A percentile compares a stretch with the other conserved stretches of the same genome.
Conservation (phyloP, 2,113 vertebrate genomes). For the Indri indri region DNA sequence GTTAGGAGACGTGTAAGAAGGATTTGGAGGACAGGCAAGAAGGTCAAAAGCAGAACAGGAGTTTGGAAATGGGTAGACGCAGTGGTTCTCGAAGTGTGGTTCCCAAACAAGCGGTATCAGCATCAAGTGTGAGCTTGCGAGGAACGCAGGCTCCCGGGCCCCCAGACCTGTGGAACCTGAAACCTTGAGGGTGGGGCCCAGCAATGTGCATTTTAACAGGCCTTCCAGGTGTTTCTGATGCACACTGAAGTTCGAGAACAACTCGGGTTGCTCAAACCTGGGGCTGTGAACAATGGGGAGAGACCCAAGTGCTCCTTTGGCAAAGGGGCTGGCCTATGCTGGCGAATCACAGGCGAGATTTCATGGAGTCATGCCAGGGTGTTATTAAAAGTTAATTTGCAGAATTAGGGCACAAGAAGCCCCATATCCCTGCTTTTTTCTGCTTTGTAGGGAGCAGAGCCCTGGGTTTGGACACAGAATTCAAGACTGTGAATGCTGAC, state of each 20-base stretch:
- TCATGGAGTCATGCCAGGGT: background rate
- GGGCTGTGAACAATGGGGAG: background rate
- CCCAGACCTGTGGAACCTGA: background rate
- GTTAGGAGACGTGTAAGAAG: background rate
- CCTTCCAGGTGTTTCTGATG: background rate
- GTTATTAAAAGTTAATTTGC: no score
- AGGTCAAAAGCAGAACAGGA: background rate
- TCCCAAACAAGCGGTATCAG: background rate
- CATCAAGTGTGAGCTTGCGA: fast-evolving
- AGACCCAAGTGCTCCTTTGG: background rate
- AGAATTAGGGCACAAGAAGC: background rate
- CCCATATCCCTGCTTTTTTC: background rate
- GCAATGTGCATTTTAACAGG: background rate
- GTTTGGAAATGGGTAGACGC: fast-evolving
- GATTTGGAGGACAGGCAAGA: background rate
- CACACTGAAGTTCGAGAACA: background rate
- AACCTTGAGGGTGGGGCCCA: no score
- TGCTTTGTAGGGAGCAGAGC: background rate
- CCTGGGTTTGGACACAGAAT: background rate
- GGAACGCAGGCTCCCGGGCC: background rate
- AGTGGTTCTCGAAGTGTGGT: background rate
- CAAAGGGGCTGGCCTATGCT: background rate
- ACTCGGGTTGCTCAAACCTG: background rate
- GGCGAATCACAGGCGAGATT: fast-evolving
- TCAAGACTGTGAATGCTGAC: background rate